phyloP scores from a whole-genome alignment of 2,797 vertebrate genomes.

The Bovichtus variegatus region DNA sequence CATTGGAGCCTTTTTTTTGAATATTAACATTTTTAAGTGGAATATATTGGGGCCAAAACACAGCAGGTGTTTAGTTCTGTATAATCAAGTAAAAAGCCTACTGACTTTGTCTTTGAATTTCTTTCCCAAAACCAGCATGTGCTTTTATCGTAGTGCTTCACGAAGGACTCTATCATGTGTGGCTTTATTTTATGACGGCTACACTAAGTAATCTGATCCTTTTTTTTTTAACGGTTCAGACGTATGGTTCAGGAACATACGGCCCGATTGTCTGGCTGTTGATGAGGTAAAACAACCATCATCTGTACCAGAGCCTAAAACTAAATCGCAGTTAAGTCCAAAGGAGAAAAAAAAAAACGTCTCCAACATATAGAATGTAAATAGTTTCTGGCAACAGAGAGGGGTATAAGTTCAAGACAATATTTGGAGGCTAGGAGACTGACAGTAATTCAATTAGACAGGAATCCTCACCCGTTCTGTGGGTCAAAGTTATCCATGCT shows the following conservation, averaged over 20 bases:
- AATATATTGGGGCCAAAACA: constrained; percentile 34
- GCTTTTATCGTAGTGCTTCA: constrained; percentile 8
- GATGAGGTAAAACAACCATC: constrained; percentile 25
- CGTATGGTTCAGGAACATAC: background rate
- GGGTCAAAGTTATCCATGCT: constrained; percentile 90
- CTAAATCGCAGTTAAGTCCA: constrained; percentile 34
- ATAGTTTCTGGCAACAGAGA: constrained; percentile 70
- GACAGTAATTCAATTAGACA: constrained; percentile 93
- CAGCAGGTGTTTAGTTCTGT: constrained; percentile 54
- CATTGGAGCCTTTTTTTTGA: constrained; percentile 40
- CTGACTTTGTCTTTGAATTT: constrained; percentile 27
- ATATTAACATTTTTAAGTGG: constrained; percentile 12
- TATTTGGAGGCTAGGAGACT: constrained; percentile 87
- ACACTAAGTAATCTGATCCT: constrained; percentile 14
- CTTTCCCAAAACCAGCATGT: constrained; percentile 15
- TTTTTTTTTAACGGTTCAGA: constrained; percentile 14
- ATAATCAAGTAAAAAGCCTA: constrained; percentile 23
- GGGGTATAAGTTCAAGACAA: constrained; percentile 89
- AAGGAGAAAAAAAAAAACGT: constrained; percentile 8
- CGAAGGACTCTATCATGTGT: constrained; percentile 16
- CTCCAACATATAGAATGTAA: constrained; percentile 58
- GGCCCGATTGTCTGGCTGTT: background rate
- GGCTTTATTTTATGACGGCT: constrained; percentile 24
- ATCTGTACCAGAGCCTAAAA: constrained; percentile 10
- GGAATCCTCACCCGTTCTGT: constrained; percentile 85